Base-by-base conservation (phyloP, 2,888 invertebrate genomes). In the Agrotis segetum region DNA sequence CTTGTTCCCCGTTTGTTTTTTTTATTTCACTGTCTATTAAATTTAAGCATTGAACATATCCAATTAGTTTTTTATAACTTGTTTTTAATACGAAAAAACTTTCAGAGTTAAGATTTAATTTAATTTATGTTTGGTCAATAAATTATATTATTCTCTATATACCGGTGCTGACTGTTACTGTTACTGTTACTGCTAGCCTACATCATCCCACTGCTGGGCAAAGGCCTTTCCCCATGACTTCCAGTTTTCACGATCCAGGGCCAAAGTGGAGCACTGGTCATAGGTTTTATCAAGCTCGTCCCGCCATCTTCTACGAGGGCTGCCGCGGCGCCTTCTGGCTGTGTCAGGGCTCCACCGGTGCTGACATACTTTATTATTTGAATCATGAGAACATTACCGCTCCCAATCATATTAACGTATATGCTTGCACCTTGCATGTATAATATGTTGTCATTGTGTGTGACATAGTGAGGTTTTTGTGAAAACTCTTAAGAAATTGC, bases 381-480 rank as follows among this genome's bases (percentile, higher is more conserved):
- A 62, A 34, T 16, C 58, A 63, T 71, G 81, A 13, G 67, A 73
- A 81, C 68, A 44, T 56, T 55, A 24, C 29, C 9, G 46, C 2
- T 65, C 58, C 61, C 46, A 24, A 59, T 24, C 14, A 19, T 19
- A 59, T 7, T 34, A 34, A 34, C 7, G 34, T 34, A 34, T 34
- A 34, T 34, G 34, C 34, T 34, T 44, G 24, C 53, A 62, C 60
- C 14, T 66, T 59, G 59, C 66, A 77, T 40, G 44, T 24, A 62
- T 61, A 49, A 24, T 19, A 24, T 58, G 11, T 47, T 49, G 46
- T 62, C 24, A 21, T n/a, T 49, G 52, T 50, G 44, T 66, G 4
- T 24, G 74, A 67, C 46, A 60, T 29, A 71, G 59, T 77, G 29
- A 77, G 53, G 71, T 77, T 78, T 71, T 78, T 75, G 49, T 55